Conservation (phyloP, 2,888 invertebrate species). For the Drosophila paracracens region DNA sequence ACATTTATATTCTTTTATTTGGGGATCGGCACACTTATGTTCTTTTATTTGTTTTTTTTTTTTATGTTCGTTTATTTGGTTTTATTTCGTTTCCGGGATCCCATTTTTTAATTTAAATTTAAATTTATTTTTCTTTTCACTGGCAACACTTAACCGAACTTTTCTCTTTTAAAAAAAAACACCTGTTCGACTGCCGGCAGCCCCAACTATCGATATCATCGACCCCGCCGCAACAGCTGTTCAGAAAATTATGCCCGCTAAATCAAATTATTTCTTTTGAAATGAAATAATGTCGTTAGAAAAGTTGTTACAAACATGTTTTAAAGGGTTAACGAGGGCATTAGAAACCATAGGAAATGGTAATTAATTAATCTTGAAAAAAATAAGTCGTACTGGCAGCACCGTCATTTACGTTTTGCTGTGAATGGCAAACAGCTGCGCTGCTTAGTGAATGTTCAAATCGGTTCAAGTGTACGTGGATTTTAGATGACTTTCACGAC, state of each 20-base stretch:
- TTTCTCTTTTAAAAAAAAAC: no score
- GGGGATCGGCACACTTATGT: no score
- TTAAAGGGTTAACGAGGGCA: neutral
- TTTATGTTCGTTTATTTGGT: no score
- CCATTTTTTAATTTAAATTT: no score
- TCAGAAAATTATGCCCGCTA: neutral
- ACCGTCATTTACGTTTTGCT: neutral
- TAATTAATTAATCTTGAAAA: neutral
- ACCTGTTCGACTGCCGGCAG: no score
- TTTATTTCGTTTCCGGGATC: no score
- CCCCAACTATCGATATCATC: no score
- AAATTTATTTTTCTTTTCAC: no score
- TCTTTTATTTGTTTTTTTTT: no score
- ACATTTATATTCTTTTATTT: no score
- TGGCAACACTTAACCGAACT: no score
- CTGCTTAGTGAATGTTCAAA: conserved; percentile 44
- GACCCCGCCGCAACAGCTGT: neutral
- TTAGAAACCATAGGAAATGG: neutral
- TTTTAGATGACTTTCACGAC: conserved; percentile 60
- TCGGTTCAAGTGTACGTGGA: conserved; percentile 73
- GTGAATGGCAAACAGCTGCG: conserved; percentile 44
- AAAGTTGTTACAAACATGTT: neutral
- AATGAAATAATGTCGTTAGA: neutral
- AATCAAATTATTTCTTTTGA: neutral
- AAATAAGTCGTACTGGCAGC: neutral